Base-by-base conservation (phyloP, 2,888 invertebrate genomes). In the Scaptomyza cyrtandrae region DNA sequence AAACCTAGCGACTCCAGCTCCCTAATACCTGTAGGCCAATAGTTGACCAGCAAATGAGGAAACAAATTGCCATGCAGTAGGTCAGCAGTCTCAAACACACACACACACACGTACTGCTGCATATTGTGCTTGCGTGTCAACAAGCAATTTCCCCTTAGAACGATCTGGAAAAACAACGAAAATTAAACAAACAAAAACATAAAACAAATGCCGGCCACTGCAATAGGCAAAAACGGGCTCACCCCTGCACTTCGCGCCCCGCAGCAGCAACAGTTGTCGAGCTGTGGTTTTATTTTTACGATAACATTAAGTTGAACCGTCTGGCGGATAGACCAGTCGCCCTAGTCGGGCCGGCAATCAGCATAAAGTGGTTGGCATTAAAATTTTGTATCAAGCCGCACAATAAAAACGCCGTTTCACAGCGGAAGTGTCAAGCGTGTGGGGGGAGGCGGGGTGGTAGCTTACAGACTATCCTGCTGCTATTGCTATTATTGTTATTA, bases 361-460 rank as follows among this genome's bases (percentile, higher is more conserved):
- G 77, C 84, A 85, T 85, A 87, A 85, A 87, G 87, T 85, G 85
- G 76, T 78, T 74, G 71, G 72, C 80, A 87, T 85, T 84, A 85
- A 87, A 87, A 87, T 85, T 16, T 65, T 67, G 66, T 87, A 87
- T 84, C 85, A 82, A 67, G 85, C 79, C 84, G 78, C 75, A 79
- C 77, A 86, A 84, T 84, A 84, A 83, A 81, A 86, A 49, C 70
- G 80, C 71, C 78, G 59, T 75, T 83, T 66, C 80, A 52, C 73
- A 86, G 43, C 79, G 86, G 86, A 84, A 81, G 75, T 67, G 74
- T 78, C 77, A 66, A 64, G 63, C 64, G 52, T 46, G n/a, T 55
- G 29, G 24, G 33, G 37, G 44, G n/a, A n/a, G 14, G 27, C 6
- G 16, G 14, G 5, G 41, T 24, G 5, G 44, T n/a, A 33, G 16